phyloP scores from a whole-genome alignment of 2,797 vertebrate species.

The Aselliscus stoliczkanus region DNA sequence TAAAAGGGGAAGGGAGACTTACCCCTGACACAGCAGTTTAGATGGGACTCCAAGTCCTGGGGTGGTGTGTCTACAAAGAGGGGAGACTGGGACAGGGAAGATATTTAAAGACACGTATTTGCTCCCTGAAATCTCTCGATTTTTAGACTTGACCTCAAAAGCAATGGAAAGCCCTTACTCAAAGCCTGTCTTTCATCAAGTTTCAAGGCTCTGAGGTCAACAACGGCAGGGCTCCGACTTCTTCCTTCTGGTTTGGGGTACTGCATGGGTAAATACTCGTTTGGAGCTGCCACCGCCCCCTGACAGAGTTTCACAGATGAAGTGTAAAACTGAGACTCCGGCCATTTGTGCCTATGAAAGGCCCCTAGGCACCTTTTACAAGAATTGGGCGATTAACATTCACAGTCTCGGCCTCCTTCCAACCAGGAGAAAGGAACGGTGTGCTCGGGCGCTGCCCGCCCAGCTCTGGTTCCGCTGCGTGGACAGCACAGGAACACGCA shows the following conservation, averaged over 20 bases:
- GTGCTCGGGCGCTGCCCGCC: background rate
- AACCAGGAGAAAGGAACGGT: background rate
- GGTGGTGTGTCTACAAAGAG: background rate
- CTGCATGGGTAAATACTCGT: background rate
- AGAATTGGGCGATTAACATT: slow-evolving; percentile 66
- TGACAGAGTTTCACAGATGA: slow-evolving; percentile 29
- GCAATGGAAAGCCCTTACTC: background rate
- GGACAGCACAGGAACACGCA: background rate
- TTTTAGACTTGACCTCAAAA: slow-evolving; percentile 1
- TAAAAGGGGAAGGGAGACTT: background rate
- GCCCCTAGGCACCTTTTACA: slow-evolving; percentile 49
- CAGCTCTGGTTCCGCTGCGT: background rate
- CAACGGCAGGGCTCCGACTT: background rate
- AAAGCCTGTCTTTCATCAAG: background rate
- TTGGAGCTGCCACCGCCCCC: background rate
- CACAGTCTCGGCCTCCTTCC: slow-evolving; percentile 49
- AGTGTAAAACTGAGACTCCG: slow-evolving; percentile 40
- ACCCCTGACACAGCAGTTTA: background rate
- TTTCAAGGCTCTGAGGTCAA: background rate
- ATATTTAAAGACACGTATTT: background rate
- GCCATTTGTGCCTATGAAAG: slow-evolving; percentile 46
- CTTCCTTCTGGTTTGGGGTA: background rate
- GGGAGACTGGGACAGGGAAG: background rate
- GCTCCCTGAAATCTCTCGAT: background rate
- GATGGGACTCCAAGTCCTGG: background rate